Evolutionary conservation across 2,113 vertebrate genomes (phyloP).

Genomic region (Morone saxatilis): DNA sequence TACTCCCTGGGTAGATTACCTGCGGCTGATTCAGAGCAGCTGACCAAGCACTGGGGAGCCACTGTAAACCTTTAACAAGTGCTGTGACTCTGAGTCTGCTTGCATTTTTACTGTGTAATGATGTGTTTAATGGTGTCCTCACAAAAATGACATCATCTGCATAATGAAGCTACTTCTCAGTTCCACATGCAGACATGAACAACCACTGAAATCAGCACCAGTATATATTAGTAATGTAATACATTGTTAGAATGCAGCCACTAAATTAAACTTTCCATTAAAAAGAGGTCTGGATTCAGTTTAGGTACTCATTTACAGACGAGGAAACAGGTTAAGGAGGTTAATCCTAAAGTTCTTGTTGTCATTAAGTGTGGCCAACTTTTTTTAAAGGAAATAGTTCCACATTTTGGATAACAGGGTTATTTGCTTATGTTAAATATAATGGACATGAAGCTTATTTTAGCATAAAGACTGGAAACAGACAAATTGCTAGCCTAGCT

Average conservation of each 20-base stretch:
- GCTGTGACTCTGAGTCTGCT: conserved; percentile 38
- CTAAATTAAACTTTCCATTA: conserved; percentile 33
- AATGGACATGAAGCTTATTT: not conserved
- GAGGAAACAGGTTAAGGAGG: not conserved
- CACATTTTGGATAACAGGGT: not conserved
- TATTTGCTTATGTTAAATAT: not conserved
- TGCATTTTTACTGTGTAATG: conserved; percentile 22
- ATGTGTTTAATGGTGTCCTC: conserved; percentile 62
- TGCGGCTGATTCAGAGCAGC: conserved; percentile 62
- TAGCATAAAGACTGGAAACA: not conserved
- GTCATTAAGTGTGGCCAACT: not conserved
- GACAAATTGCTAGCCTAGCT: no score
- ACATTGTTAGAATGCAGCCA: conserved; percentile 18
- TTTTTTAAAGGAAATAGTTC: not conserved
- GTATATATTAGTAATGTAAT: conserved; percentile 1
- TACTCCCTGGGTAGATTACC: conserved; percentile 37
- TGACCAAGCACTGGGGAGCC: conserved; percentile 66
- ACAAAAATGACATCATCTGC: conserved; percentile 57
- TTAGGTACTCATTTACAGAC: not conserved
- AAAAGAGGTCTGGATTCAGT: conserved; percentile 17
- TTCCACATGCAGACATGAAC: conserved; percentile 58
- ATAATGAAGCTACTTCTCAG: conserved; percentile 36
- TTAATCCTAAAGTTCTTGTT: not conserved
- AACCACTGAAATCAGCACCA: conserved; percentile 48
- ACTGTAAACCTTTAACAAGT: conserved; percentile 70